Percentiles rank a stretch among this genome's conserved stretches.
phyloP scores from a whole-genome alignment of 2,113 vertebrate genomes.

The Pionites leucogaster region DNA sequence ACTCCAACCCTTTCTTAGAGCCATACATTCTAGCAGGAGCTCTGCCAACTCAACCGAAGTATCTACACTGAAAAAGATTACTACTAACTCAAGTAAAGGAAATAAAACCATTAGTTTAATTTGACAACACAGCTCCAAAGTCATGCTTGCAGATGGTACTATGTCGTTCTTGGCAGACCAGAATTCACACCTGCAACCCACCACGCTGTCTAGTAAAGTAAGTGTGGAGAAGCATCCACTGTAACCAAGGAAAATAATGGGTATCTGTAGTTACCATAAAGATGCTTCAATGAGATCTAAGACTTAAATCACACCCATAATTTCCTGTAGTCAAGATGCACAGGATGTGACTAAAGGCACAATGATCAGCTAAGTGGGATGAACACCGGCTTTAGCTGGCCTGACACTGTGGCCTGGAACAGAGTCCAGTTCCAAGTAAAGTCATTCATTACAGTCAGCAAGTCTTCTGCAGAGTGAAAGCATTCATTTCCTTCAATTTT shows the following conservation, averaged over 20 bases:
- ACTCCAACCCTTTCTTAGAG: neutral
- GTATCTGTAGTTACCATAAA: neutral
- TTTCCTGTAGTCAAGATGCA: neutral
- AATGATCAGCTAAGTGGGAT: slow-evolving; percentile 45
- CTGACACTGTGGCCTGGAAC: neutral
- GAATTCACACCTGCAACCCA: slow-evolving; percentile 5
- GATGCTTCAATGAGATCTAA: neutral
- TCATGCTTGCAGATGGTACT: neutral
- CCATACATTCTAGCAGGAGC: neutral
- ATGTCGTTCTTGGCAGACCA: neutral
- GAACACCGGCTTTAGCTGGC: neutral
- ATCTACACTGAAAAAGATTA: neutral
- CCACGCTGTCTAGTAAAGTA: neutral
- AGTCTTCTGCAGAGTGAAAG: neutral
- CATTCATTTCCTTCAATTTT: neutral
- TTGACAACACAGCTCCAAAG: neutral
- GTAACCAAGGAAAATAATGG: neutral
- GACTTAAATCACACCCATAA: neutral
- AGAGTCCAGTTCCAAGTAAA: neutral
- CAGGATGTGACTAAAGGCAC: slow-evolving; percentile 62
- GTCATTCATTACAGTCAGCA: slow-evolving; percentile 13
- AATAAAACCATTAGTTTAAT: neutral
- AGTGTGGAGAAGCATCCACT: neutral
- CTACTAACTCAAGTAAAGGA: neutral
- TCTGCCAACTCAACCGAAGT: neutral